A percentile compares a stretch with the other conserved stretches of the same genome.
These are phyloP conservation scores for Copsychus sechellarum DNA, from an alignment of 2,113 vertebrate species.

Conservation along the genomic window DNA sequence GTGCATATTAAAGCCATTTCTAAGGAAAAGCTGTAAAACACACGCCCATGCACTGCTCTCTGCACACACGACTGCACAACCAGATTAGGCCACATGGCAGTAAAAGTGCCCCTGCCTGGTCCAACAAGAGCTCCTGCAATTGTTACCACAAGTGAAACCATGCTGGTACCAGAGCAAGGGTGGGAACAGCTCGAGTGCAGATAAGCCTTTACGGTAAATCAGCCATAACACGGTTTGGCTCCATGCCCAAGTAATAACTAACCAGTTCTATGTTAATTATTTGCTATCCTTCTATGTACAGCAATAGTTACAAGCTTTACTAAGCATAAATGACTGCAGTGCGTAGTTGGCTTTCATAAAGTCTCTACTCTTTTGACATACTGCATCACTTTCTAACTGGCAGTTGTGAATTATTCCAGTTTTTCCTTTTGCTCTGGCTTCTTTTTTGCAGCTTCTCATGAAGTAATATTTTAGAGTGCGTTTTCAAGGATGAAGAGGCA, in stretches of 20 bases:
- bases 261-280: conserved; percentile 59
- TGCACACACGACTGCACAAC: conserved; percentile 19
- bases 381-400: not conserved
- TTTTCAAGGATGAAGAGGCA: not conserved
- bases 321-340: not conserved
- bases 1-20: conserved; percentile 25
- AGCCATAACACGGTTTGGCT: conserved; percentile 22
- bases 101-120: not conserved
- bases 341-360: not conserved
- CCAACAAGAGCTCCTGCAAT: not conserved
- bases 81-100: conserved; percentile 10
- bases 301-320: not conserved
- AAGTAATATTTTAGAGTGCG: not conserved
- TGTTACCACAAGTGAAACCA: not conserved
- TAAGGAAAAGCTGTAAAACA: conserved; percentile 31
- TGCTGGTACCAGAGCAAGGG: not conserved
- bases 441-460: not conserved
- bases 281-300: not conserved
- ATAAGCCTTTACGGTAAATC: conserved; percentile 33
- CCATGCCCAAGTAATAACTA: conserved; percentile 32
- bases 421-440: not conserved
- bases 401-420: not conserved
- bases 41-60: not conserved
- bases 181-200: not conserved
- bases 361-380: not conserved